Evolutionary conservation across 2,797 vertebrate species (phyloP).

Genomic region (Vipera ursinii): DNA sequence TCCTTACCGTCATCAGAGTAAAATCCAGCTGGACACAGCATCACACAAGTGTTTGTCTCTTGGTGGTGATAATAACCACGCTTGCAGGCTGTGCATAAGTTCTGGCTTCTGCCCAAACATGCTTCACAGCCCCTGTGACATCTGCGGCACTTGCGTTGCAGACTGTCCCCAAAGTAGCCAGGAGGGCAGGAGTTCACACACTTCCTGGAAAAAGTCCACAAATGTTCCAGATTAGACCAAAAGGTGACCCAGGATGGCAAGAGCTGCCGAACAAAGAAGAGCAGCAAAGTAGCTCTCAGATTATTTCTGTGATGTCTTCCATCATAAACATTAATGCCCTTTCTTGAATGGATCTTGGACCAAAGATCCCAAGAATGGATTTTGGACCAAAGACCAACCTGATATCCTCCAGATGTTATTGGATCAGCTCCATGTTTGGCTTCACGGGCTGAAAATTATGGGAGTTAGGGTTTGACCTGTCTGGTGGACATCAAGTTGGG

Average conservation of each 20-base stretch:
- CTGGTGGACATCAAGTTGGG: background rate
- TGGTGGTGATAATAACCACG: conserved; percentile 78
- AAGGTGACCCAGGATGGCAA: background rate
- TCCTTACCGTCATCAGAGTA: conserved; percentile 82
- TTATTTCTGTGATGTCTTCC: background rate
- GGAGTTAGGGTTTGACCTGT: background rate
- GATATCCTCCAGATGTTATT: background rate
- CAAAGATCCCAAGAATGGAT: background rate
- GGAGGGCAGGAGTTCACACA: conserved; percentile 83
- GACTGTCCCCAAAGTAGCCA: conserved; percentile 77
- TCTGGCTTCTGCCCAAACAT: conserved; percentile 67
- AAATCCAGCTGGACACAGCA: conserved; percentile 73
- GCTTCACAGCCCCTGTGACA: conserved; percentile 83
- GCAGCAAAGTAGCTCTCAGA: background rate
- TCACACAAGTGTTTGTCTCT: conserved; percentile 72
- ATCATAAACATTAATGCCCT: background rate
- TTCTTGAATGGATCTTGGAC: background rate
- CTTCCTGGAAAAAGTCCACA: conserved; percentile 67
- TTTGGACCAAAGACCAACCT: background rate
- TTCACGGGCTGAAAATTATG: background rate
- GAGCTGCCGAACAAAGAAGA: background rate
- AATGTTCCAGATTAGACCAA: background rate
- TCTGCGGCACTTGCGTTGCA: conserved; percentile 76
- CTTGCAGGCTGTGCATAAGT: conserved; percentile 79
- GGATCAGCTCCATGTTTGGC: background rate